A percentile compares a stretch with the other conserved stretches of the same genome.
Evolutionary conservation across 2,113 vertebrate species (phyloP).

Genomic region (Ahaetulla prasina): DNA sequence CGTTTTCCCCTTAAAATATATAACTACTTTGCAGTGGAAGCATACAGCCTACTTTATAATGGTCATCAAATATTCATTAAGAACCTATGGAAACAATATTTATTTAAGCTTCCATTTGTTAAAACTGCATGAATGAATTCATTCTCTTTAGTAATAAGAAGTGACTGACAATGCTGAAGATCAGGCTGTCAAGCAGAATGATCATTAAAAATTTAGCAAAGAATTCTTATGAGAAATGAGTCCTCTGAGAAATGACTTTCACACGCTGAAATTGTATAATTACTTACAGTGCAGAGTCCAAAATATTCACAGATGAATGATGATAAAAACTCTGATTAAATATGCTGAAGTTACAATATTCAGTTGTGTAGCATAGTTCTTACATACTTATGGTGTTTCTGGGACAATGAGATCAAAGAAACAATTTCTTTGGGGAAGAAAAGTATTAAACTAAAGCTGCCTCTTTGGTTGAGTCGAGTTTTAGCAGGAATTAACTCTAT

Average conservation of each 20-base stretch:
- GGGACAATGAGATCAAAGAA: neutral
- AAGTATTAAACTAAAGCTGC: neutral
- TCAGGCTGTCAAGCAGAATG: slow-evolving; percentile 12
- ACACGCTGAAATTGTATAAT: slow-evolving; percentile 1
- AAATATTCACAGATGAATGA: slow-evolving; percentile 14
- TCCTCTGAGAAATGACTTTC: slow-evolving; percentile 12
- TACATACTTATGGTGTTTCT: neutral
- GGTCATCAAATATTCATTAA: neutral
- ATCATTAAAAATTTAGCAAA: slow-evolving; percentile 16
- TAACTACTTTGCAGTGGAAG: neutral
- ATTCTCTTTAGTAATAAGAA: neutral
- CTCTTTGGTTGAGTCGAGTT: neutral
- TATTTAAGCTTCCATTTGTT: neutral
- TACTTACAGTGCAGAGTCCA: slow-evolving; percentile 21
- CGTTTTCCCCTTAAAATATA: neutral
- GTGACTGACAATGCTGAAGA: neutral
- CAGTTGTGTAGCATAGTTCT: neutral
- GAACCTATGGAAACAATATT: slow-evolving; percentile 2
- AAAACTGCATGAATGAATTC: neutral
- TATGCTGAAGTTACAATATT: slow-evolving; percentile 4
- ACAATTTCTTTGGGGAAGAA: neutral
- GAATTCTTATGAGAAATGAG: neutral
- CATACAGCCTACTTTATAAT: neutral
- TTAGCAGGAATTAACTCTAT: neutral
- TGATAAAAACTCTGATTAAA: slow-evolving; percentile 1